phyloP scores from a whole-genome alignment of 2,113 vertebrate species.

The Turnix velox region DNA sequence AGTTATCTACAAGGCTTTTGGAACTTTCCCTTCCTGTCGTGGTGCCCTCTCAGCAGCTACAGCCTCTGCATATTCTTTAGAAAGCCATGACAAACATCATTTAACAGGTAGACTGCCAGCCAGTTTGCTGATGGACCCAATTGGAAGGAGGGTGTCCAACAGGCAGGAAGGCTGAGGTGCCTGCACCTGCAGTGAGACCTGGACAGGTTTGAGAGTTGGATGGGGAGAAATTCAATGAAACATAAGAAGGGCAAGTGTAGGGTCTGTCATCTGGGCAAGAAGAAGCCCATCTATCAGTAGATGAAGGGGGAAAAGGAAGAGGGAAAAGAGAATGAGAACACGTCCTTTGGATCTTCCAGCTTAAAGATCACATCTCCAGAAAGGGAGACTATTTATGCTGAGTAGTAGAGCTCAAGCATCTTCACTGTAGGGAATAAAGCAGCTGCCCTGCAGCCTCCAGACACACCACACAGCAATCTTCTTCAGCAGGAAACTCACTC shows the following conservation, averaged over 20 bases:
- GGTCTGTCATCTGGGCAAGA: too few species aligned
- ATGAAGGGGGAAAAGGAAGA: too few species aligned
- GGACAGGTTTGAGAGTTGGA: too few species aligned
- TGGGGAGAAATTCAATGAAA: too few species aligned
- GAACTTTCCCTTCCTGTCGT: neutral
- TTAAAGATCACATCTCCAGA: neutral
- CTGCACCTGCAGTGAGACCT: too few species aligned
- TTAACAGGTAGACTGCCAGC: neutral
- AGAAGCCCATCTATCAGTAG: too few species aligned
- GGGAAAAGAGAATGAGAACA: neutral
- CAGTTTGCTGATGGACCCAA: too few species aligned
- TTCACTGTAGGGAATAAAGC: neutral
- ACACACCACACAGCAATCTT: neutral
- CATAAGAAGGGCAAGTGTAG: too few species aligned
- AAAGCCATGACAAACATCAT: accelerated
- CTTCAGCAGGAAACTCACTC: neutral
- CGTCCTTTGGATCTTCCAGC: neutral
- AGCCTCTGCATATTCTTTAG: neutral
- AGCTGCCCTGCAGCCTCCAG: neutral
- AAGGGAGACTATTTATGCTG: neutral
- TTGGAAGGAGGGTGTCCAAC: too few species aligned
- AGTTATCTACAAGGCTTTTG: neutral
- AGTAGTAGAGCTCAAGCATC: neutral
- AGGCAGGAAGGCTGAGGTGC: too few species aligned
- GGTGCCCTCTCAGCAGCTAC: neutral